Base-by-base conservation (phyloP, 2,797 vertebrate genomes). In the Pogonophryne albipinna region DNA sequence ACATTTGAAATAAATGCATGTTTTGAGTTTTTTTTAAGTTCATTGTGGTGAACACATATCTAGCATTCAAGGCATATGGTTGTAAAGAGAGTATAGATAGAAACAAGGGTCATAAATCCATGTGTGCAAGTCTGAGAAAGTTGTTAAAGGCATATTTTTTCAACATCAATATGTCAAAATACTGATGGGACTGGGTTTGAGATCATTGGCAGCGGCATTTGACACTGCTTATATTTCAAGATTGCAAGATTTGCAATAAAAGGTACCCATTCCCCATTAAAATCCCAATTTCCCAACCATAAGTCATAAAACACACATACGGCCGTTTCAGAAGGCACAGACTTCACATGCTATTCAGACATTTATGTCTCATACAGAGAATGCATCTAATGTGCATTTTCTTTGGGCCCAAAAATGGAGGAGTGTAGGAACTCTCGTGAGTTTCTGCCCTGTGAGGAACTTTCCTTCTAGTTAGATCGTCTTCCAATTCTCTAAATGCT, bases 1-100 rank as follows among this genome's bases (percentile, higher is more conserved):
- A 83, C 76, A 72, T 69, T 71, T 64, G 10, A 85, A 75, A 76
- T 79, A 57, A 82, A 87, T 80, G 13, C 61, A 74, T 87, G 66
- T 69, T 51, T 72, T 65, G 44, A 74, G 50, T 70, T 27, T 74
- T 76, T 76, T 15, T 56, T 45, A 12, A 3, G 46, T 79, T 71
- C 79, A 53, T 58, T 73, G 56, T 4, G 20, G 67, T 62, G 63
- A 80, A 45, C 58, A 64, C 51, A 83, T 68, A 51, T 49, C 17
- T 27, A 62, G 20, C 19, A 56, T 50, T 66, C n/a, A 38, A 74
- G 47, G 38, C 66, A 72, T 70, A 42, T 71, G 56, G 47, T 65
- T 64, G 27, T 62, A 55, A 74, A 64, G 49, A 64, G 62, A 42
- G 4, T 49, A 50, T 23, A 61, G 34, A 58, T 42, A 12, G 19